These are phyloP conservation scores for Achroia grisella DNA, from an alignment of 1,140 invertebrate species.

Conservation along the genomic window DNA sequence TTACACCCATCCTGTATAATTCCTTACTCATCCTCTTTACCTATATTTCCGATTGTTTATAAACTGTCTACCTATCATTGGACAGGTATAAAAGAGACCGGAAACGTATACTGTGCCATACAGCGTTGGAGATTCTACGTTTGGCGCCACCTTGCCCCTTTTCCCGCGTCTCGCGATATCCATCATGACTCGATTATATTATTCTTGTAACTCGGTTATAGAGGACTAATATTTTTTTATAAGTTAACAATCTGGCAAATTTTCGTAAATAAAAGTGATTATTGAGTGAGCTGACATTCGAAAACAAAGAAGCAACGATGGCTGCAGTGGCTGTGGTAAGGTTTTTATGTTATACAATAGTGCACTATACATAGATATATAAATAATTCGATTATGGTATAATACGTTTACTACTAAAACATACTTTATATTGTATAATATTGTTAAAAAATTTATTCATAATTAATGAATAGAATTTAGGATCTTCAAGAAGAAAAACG, in stretches of 20 bases:
- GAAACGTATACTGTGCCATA: constrained; percentile 8
- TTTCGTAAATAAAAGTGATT: constrained; percentile 3
- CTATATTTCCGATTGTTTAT: background rate
- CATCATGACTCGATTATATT: background rate
- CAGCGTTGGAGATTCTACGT: background rate
- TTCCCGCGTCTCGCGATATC: constrained; percentile 6
- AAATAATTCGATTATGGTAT: too few species aligned
- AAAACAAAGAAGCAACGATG: constrained; percentile 47
- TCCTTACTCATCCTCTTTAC: too few species aligned
- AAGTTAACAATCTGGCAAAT: background rate
- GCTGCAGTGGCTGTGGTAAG: constrained; percentile 41
- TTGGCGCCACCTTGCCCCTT: constrained; percentile 4
- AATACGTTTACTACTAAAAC: too few species aligned
- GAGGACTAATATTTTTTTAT: background rate
- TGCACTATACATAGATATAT: too few species aligned
- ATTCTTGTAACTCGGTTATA: constrained; percentile 2
- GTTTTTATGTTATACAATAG: background rate
- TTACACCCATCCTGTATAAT: background rate
- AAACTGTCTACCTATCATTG: constrained; percentile 2
- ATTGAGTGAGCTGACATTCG: constrained; percentile 7
- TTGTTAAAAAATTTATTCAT: too few species aligned
- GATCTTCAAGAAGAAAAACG: background rate
- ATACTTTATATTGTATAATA: too few species aligned
- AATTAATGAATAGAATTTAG: background rate
- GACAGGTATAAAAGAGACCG: constrained; percentile 8